Evolutionary conservation across 2,113 vertebrate species (phyloP).

Genomic region (Ictalurus furcatus): DNA sequence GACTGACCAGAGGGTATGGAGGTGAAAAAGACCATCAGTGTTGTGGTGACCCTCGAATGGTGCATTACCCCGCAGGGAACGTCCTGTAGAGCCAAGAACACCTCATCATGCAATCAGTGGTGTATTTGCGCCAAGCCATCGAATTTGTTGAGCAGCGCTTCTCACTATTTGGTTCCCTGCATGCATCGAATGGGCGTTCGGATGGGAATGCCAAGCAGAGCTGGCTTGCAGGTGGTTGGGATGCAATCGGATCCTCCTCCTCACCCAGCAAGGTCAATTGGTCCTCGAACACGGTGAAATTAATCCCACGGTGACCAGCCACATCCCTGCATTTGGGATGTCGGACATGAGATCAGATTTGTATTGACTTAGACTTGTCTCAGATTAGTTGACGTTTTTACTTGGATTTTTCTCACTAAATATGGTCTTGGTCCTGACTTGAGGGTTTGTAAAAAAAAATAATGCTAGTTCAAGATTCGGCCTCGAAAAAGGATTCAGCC

Average conservation of each 20-base stretch:
- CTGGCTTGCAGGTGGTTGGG: background rate
- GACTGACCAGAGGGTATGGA: background rate
- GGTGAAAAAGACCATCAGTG: constrained; percentile 2
- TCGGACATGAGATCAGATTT: background rate
- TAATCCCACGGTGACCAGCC: background rate
- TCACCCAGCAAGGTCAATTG: background rate
- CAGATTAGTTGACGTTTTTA: background rate
- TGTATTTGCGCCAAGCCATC: background rate
- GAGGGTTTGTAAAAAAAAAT: background rate
- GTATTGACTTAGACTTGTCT: background rate
- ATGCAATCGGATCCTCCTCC: background rate
- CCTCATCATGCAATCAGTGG: background rate
- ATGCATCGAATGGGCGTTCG: background rate
- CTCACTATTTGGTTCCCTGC: background rate
- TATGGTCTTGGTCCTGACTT: background rate
- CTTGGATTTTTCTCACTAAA: background rate
- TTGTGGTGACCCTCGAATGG: background rate
- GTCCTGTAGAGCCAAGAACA: background rate
- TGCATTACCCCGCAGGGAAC: background rate
- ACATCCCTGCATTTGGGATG: background rate
- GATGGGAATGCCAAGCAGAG: background rate
- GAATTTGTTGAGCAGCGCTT: background rate
- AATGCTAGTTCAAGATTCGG: background rate
- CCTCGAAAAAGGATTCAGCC: background rate
- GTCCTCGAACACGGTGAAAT: background rate